These are phyloP conservation scores for Isoperla grammatica DNA, from an alignment of 2,888 invertebrate species.

Conservation along the genomic window DNA sequence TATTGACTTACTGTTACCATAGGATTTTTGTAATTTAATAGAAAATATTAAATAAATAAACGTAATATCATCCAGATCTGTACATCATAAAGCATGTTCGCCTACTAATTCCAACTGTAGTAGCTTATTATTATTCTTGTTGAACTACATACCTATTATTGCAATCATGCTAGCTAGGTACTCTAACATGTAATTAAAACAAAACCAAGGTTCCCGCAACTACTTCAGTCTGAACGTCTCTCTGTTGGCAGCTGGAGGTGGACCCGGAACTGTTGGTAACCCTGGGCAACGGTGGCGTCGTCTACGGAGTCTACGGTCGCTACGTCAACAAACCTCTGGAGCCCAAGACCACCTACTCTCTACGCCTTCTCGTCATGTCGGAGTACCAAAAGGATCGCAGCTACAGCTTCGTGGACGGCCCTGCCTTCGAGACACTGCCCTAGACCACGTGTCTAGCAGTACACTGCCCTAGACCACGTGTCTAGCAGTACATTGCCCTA, in stretches of 20 bases:
- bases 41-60: too few relatives aligned
- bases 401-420: slow-evolving; percentile 29
- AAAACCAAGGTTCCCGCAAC: neutral
- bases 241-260: slow-evolving; percentile 15
- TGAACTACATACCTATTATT: too few relatives aligned
- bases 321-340: slow-evolving; percentile 31
- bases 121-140: too few relatives aligned
- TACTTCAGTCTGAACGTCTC: slow-evolving; percentile 28
- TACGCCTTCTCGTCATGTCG: slow-evolving; percentile 30
- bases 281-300: slow-evolving; percentile 31
- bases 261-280: slow-evolving; percentile 24
- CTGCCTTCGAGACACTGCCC: slow-evolving; percentile 26
- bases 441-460: neutral
- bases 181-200: too few relatives aligned
- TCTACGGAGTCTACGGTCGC: slow-evolving; percentile 31
- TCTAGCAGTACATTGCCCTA: too few relatives aligned
- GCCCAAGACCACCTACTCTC: slow-evolving; percentile 29
- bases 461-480: too few relatives aligned
- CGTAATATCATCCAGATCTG: too few relatives aligned
- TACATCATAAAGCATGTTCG: too few relatives aligned
- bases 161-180: too few relatives aligned
- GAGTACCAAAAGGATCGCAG: slow-evolving; percentile 30
- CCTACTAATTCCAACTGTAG: too few relatives aligned
- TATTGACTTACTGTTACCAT: too few relatives aligned
- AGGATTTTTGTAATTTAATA: too few relatives aligned